A percentile compares a stretch with the other conserved stretches of the same genome.
These are phyloP conservation scores for Speoplatyrhinus poulsoni DNA, from an alignment of 2,113 vertebrate species.

Conservation along the genomic window DNA sequence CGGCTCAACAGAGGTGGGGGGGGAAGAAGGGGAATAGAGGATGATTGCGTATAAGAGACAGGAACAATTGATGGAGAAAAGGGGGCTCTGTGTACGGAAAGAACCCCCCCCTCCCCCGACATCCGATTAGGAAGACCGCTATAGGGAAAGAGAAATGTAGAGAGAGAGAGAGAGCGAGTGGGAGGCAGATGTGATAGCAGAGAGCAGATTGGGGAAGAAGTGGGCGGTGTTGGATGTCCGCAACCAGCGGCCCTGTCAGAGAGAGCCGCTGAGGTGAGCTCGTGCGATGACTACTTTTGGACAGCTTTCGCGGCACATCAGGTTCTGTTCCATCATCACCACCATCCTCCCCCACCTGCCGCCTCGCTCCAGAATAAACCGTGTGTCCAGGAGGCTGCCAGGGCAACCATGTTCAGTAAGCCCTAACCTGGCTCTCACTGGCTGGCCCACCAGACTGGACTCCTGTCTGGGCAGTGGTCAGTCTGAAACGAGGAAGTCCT, in stretches of 20 bases:
- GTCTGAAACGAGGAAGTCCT: conserved; percentile 44
- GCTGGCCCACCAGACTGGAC: conserved; percentile 48
- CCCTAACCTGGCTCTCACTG: conserved; percentile 41
- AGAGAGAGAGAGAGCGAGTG: conserved; percentile 3
- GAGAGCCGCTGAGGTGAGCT: conserved; percentile 21
- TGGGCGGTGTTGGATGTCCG: conserved; percentile 39
- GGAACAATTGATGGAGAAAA: no score
- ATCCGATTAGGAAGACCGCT: background rate
- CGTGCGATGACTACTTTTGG: conserved; percentile 48
- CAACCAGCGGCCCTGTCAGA: conserved; percentile 31
- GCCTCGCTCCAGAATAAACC: conserved; percentile 35
- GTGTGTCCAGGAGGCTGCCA: conserved; percentile 54
- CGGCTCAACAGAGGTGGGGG: background rate
- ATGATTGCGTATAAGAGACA: background rate
- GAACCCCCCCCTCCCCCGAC: background rate
- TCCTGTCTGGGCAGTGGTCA: conserved; percentile 26
- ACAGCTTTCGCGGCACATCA: conserved; percentile 43
- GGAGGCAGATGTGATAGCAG: conserved; percentile 46
- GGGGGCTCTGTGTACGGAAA: background rate
- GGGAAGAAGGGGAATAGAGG: background rate
- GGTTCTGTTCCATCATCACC: conserved; percentile 51
- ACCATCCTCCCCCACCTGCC: no score
- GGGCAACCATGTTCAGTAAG: conserved; percentile 56
- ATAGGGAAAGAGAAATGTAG: conserved; percentile 5
- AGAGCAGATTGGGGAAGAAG: conserved; percentile 44